phyloP scores from a whole-genome alignment of 1,140 invertebrate species.

The Ditylenchus dipsaci region DNA sequence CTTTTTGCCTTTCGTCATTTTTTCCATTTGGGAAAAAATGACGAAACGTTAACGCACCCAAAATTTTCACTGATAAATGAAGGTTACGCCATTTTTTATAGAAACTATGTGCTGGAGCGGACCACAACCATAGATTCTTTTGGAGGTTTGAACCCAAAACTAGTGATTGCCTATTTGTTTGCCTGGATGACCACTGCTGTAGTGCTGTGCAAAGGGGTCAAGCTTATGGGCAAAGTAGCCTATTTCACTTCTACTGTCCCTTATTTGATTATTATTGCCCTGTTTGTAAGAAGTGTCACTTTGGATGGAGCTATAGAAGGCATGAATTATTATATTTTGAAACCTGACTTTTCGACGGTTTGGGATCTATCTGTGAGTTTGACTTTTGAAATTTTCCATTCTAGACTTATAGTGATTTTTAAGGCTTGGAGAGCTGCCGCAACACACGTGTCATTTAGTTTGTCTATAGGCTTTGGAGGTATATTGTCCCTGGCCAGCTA shows the following conservation, averaged over 20 bases:
- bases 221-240: constrained; percentile 40
- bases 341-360: constrained; percentile 24
- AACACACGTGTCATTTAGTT: constrained; percentile 42
- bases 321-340: constrained; percentile 37
- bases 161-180: constrained; percentile 17
- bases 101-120: constrained; percentile 40
- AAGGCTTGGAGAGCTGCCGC: constrained; percentile 41
- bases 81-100: too few species aligned
- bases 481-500: constrained; percentile 31
- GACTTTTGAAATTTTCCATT: neutral
- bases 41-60: too few species aligned
- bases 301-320: constrained; percentile 34
- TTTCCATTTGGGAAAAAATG: too few species aligned
- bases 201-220: constrained; percentile 32
- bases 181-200: constrained; percentile 41
- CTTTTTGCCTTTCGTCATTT: too few species aligned
- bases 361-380: constrained; percentile 17
- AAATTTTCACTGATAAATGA: too few species aligned
- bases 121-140: constrained; percentile 31
- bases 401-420: neutral
- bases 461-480: constrained; percentile 35
- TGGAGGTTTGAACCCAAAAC: constrained; percentile 38
- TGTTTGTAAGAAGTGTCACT: constrained; percentile 36
- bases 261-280: constrained; percentile 36
- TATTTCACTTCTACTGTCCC: constrained; percentile 22